A percentile compares a stretch with the other conserved stretches of the same genome.
Conservation (phyloP, 2,113 vertebrate genomes). For the Cyanoderma ruficeps region DNA sequence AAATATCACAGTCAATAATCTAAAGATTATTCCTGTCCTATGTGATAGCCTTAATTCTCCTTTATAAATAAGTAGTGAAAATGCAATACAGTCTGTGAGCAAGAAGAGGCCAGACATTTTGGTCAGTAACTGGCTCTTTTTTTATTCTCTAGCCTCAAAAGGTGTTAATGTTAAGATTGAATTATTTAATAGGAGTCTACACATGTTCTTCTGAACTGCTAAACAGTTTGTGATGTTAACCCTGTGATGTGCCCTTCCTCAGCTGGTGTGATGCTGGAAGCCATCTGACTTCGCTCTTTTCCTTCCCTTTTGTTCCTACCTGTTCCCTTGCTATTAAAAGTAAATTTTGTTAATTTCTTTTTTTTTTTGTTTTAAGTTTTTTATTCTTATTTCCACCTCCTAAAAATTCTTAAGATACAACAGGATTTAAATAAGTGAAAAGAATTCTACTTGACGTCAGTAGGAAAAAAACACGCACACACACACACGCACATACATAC, state of each 20-base stretch:
- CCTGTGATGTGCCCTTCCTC: neutral
- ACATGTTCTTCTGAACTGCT: neutral
- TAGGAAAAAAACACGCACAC: no score
- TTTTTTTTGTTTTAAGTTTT: neutral
- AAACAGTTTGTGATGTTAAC: neutral
- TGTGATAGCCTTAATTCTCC: neutral
- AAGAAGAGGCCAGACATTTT: neutral
- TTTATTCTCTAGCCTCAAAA: neutral
- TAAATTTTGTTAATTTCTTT: neutral
- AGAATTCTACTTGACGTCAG: neutral
- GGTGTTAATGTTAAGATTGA: neutral
- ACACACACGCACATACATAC: no score
- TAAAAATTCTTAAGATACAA: neutral
- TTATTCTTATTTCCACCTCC: fast-evolving
- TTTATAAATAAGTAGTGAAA: neutral
- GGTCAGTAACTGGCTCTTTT: neutral
- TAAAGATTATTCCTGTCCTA: neutral
- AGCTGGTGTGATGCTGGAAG: neutral
- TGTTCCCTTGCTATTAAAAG: neutral
- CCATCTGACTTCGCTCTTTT: neutral
- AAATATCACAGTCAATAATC: neutral
- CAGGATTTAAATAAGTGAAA: neutral
- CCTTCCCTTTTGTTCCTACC: neutral
- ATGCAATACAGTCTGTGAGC: neutral
- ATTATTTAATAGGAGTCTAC: neutral